Base-by-base conservation (phyloP, 2,113 vertebrate species). In the Ursus arctos region DNA sequence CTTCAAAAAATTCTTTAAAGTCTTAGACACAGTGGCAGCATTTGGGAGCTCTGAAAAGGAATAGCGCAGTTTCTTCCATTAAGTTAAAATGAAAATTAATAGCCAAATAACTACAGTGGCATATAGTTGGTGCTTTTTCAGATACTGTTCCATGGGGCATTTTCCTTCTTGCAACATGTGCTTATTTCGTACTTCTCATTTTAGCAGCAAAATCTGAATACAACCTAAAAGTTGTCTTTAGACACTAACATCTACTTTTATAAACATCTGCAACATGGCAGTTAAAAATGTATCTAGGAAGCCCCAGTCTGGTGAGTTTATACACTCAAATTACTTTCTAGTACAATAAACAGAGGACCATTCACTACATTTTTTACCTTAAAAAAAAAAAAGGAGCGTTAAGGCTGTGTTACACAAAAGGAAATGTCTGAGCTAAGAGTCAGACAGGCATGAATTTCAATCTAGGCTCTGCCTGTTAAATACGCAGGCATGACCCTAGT, bases 271-370 rank as follows among this genome's bases (percentile, higher is more conserved):
- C 4, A 80, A 94, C 14, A 33, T 10, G 57, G 3, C 6, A 59
- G 77, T 21, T 95, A 79, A 97, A 95, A 96, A 72, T 55, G 43
- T 47, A 65, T 22, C 71, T 5, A 84, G 55, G n/a, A 88, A 55
- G 53, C 19, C 31, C 91, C 53, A 43, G 40, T 79, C 49, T 82
- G 69, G 18, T 81, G 71, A 76, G 16, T 83, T 51, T 89, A 88
- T 12, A 87, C 6, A 80, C 16, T 88, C 51, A 36, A 63, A 77
- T 71, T 51, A 77, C 14, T 91, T 95, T 93, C 83, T 84, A n/a
- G 33, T 51, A 88, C 13, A 88, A 22, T 84, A 53, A 84, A 63
- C 12, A 86, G 51, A 88, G 63, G 31, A 95, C 40, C 18, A 87
- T 71, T 55, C 74, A 91, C 24, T 61, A 79, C 10, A 51, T 12